Percentiles rank a stretch among this genome's conserved stretches.
Conservation (phyloP, 2,888 invertebrate species). For the Desoria tigrina region DNA sequence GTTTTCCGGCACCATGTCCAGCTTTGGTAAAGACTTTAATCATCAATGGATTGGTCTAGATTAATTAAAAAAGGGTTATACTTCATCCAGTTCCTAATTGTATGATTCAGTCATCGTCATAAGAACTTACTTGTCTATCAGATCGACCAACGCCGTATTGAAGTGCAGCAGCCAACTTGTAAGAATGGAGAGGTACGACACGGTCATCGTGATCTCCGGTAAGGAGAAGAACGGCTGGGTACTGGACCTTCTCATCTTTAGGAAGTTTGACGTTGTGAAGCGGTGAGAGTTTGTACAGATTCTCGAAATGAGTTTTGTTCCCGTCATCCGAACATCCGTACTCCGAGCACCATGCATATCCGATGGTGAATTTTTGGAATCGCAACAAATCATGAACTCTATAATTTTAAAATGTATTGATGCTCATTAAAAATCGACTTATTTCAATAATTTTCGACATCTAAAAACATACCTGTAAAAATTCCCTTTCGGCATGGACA, state of each 20-base stretch:
- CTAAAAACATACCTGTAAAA: too few species aligned
- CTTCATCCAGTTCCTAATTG: background rate
- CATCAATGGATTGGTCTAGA: slow-evolving; percentile 73
- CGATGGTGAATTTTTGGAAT: slow-evolving; percentile 97
- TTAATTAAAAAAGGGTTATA: background rate
- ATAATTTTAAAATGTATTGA: slow-evolving; percentile 42
- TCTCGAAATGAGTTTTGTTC: slow-evolving; percentile 76
- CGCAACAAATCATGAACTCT: slow-evolving; percentile 96
- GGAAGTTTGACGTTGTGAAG: slow-evolving; percentile 84
- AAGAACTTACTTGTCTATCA: slow-evolving; percentile 59
- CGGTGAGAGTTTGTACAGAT: slow-evolving; percentile 84
- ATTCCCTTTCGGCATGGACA: too few species aligned
- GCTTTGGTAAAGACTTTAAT: slow-evolving; percentile 90
- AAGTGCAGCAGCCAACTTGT: slow-evolving; percentile 88
- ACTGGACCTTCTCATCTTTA: slow-evolving; percentile 62
- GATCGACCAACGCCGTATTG: slow-evolving; percentile 71
- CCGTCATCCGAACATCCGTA: slow-evolving; percentile 85
- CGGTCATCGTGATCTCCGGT: slow-evolving; percentile 99
- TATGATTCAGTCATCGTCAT: background rate
- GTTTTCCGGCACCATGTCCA: slow-evolving; percentile 97
- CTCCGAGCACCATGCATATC: slow-evolving; percentile 94
- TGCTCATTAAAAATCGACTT: background rate
- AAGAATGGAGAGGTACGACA: slow-evolving; percentile 93
- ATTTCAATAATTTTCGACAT: too few species aligned
- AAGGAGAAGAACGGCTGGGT: slow-evolving; percentile 87